Evolutionary conservation across 2,797 vertebrate species (phyloP).

Genomic region (Anguilla megastoma): DNA sequence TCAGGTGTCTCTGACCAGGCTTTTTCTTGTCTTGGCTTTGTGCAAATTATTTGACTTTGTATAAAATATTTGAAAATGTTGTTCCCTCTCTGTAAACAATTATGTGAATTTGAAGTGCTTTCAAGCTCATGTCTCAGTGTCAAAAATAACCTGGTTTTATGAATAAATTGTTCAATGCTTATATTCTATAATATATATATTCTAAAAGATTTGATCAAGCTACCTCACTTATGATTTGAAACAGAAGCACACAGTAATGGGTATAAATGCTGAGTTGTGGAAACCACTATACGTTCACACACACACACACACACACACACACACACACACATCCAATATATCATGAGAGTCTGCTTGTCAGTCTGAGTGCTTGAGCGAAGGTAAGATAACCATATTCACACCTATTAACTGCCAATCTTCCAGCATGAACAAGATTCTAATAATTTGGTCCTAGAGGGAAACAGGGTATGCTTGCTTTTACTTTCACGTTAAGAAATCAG

Average conservation of each 20-base stretch:
- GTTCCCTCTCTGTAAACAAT: constrained; percentile 49
- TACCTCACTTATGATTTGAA: neutral
- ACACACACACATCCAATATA: neutral
- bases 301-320: neutral
- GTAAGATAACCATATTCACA: neutral
- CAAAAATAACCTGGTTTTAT: constrained; percentile 52
- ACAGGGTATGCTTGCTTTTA: too few species aligned
- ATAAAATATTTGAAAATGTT: constrained; percentile 59
- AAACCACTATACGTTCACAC: neutral
- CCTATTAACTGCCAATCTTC: neutral
- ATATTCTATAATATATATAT: neutral
- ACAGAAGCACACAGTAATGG: neutral
- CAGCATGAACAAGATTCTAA: too few species aligned
- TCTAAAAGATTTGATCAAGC: neutral
- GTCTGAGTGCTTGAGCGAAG: neutral
- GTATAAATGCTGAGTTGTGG: neutral
- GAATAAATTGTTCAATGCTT: constrained; percentile 57
- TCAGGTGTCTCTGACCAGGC: constrained; percentile 46
- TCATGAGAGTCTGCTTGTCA: too few species aligned
- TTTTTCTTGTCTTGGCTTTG: constrained; percentile 51
- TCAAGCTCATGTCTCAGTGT: constrained; percentile 44
- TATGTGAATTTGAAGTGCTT: constrained; percentile 33
- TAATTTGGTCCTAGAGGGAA: too few species aligned
- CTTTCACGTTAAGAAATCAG: too few species aligned
- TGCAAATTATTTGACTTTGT: constrained; percentile 61